phyloP scores from a whole-genome alignment of 2,797 vertebrate genomes.

The Dryobates pubescens region DNA sequence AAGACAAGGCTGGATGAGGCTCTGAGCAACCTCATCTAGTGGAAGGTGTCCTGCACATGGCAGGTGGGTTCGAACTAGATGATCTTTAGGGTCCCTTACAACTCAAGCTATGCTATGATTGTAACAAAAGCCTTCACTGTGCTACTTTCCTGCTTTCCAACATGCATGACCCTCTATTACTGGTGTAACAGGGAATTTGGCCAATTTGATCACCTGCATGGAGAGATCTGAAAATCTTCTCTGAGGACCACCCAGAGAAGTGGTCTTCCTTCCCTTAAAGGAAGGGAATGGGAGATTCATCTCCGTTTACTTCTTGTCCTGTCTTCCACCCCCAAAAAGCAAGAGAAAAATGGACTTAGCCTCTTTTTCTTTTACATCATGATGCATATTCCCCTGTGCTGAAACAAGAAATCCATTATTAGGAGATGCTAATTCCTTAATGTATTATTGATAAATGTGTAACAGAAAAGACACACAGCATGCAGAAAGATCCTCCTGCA shows the following conservation, averaged over 20 bases:
- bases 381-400: not conserved
- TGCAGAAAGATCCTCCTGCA: accelerated
- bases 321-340: not conserved
- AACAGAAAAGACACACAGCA: not conserved
- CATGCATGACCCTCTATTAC: not conserved
- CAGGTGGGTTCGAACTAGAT: no score
- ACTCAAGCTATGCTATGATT: not conserved
- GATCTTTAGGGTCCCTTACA: no score
- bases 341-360: not conserved
- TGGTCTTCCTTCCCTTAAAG: not conserved
- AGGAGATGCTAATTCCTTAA: not conserved
- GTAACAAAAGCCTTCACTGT: constrained; percentile 10
- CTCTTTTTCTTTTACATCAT: not conserved
- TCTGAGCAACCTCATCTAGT: no score
- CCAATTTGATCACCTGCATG: not conserved
- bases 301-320: not conserved
- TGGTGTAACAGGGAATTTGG: not conserved
- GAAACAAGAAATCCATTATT: not conserved
- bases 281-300: not conserved
- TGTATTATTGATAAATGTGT: not conserved
- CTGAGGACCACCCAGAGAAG: not conserved
- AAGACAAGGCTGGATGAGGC: no score
- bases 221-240: not conserved
- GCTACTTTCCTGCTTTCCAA: not conserved
- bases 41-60: no score